Evolutionary conservation across 2,797 vertebrate species (phyloP).

Genomic region (Semotilus atromaculatus): DNA sequence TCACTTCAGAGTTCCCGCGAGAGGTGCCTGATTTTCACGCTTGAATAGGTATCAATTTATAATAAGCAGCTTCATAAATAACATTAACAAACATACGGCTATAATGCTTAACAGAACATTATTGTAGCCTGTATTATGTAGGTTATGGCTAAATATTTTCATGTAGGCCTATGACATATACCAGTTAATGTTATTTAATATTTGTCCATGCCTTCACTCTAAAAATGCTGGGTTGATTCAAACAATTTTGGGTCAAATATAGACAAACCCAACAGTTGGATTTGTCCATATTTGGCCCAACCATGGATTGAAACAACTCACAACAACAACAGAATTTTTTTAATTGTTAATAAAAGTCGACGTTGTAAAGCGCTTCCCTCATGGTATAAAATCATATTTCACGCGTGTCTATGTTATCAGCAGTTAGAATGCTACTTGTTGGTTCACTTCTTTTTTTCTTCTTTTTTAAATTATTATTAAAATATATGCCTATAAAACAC

Average conservation of each 20-base stretch:
- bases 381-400: neutral
- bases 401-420: neutral
- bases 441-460: neutral
- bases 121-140: neutral
- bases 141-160: neutral
- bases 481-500: neutral
- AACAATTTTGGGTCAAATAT: no score
- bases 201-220: neutral
- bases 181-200: neutral
- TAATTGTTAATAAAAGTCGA: neutral
- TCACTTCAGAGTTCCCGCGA: constrained; percentile 21
- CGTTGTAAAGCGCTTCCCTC: neutral
- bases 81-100: neutral
- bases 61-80: neutral
- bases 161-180: neutral
- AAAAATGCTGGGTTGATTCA: no score
- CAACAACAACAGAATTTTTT: no score
- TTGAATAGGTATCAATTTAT: neutral
- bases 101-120: neutral
- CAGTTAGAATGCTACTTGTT: neutral
- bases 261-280: no score
- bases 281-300: no score
- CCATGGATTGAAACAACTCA: no score
- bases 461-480: neutral
- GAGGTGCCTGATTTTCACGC: neutral